Percentiles rank a stretch among this genome's conserved stretches.
Conservation (phyloP, 2,888 invertebrate species). For the Agrotis puta region DNA sequence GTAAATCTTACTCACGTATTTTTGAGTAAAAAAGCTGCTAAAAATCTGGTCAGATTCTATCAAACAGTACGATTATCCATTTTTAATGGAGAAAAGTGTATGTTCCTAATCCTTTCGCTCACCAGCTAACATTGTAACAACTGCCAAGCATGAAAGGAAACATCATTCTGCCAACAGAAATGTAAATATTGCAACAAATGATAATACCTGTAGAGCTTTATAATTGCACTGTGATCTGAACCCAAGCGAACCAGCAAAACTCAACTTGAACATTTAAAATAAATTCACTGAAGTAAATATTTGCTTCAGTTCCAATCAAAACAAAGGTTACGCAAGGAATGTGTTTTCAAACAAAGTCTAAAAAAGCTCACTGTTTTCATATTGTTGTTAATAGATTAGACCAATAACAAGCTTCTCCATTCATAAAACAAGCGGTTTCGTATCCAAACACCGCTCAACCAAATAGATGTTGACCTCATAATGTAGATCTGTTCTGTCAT, state of each 20-base stretch:
- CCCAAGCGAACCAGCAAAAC: not conserved
- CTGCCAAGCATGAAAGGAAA: constrained; percentile 3
- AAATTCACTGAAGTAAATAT: constrained; percentile 43
- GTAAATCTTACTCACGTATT: not conserved
- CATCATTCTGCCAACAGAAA: not conserved
- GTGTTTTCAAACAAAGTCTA: constrained; percentile 50
- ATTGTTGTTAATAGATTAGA: constrained; percentile 7
- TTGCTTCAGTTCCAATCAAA: constrained; percentile 44
- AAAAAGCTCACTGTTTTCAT: constrained; percentile 19
- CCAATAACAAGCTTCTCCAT: constrained; percentile 15
- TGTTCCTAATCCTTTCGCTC: too few relatives aligned
- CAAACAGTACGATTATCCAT: not conserved
- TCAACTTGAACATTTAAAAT: constrained; percentile 7
- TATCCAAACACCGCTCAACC: constrained; percentile 20
- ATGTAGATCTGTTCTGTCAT: constrained; percentile 19
- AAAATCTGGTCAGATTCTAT: too few relatives aligned
- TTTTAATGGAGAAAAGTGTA: not conserved
- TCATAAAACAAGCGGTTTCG: constrained; percentile 8
- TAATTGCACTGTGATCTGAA: not conserved
- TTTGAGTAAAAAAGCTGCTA: too few relatives aligned
- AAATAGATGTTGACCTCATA: constrained; percentile 30
- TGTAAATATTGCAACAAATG: constrained; percentile 16
- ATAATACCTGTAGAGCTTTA: constrained; percentile 39
- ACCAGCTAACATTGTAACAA: not conserved
- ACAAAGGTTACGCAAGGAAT: constrained; percentile 46